A percentile compares a stretch with the other conserved stretches of the same genome.
Evolutionary conservation across 1,140 invertebrate species (phyloP).

Genomic region (Teleopsis dalmanni): DNA sequence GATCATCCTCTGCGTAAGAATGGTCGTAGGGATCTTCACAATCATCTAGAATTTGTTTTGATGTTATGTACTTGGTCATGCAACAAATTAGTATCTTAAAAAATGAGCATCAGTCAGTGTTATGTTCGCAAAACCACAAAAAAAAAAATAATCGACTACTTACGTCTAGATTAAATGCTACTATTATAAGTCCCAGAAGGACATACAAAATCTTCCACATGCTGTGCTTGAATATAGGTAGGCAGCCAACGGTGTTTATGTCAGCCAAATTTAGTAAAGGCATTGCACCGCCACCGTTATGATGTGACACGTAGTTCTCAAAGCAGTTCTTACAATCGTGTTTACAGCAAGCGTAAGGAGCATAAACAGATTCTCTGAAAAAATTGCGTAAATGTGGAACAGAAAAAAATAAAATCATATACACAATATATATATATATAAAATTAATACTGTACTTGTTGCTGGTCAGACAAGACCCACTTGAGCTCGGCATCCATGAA

Average conservation of each 20-base stretch:
- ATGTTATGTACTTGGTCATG: constrained; percentile 27
- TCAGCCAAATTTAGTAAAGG: constrained; percentile 20
- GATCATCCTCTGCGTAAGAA: too few relatives aligned
- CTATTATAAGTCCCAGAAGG: constrained; percentile 16
- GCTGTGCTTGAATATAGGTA: constrained; percentile 15
- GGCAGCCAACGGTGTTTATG: constrained; percentile 27
- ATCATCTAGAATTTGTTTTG: not conserved
- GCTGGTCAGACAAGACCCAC: not conserved
- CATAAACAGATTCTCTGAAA: constrained; percentile 11
- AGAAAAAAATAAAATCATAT: not conserved
- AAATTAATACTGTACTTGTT: not conserved
- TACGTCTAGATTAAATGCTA: constrained; percentile 29
- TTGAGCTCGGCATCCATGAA: constrained; percentile 28
- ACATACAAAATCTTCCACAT: constrained; percentile 25
- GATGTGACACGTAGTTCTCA: constrained; percentile 12
- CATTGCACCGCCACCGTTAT: not conserved
- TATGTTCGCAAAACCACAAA: too few relatives aligned
- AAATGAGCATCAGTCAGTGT: too few relatives aligned
- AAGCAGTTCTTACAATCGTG: constrained; percentile 9
- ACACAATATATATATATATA: not conserved
- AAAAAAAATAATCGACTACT: constrained; percentile 1
- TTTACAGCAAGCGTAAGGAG: constrained; percentile 32
- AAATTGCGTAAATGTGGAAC: not conserved
- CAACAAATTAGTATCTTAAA: constrained; percentile 28
- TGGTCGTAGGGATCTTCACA: too few relatives aligned